Base-by-base conservation (phyloP, 2,888 invertebrate genomes). In the Conops quadrifasciatus region DNA sequence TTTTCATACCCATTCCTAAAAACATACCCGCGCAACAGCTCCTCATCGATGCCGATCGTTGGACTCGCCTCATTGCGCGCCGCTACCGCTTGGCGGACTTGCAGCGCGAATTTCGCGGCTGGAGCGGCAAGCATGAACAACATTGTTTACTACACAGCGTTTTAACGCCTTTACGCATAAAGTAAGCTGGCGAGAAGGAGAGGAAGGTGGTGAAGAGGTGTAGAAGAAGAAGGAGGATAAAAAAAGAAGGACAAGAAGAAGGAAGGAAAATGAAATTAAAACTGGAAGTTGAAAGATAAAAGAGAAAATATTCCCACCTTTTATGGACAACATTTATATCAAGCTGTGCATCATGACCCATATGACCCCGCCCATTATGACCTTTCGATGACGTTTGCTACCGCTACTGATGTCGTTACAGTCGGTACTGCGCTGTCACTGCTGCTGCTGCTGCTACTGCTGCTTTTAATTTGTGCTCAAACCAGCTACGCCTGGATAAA, bases 141-240 rank as follows among this genome's bases (percentile, higher is more conserved):
- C 83, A 84, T 75, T 85, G 85, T 74, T 83, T 85, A 74, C 80
- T 85, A 71, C 85, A 85, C 77, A 84, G 82, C 79, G 83, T 84
- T 63, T 79, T 85, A 28, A 79, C 79, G 64, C 82, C 82, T 63
- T 75, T 83, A 75, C 80, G 83, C 78, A 81, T 83, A 74, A 81
- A 82, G 72, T 82, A 78, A 68, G 56, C 58, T 28, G 56, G 9
- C 4, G 36, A 36, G 9, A 9, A 36, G 36, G 9, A 36, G 36
- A 36, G 36, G 36, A 36, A n/a, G n/a, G n/a, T n/a, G n/a, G n/a
- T n/a, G n/a, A n/a, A n/a, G n/a, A n/a, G n/a, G n/a, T 36, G 9
- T 7, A 9, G 36, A 36, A 36, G 36, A 9, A 36, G 9, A 36
- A 36, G 36, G 36, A 36, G n/a, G 4, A 36, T 36, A 36, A 36